Evolutionary conservation across 2,797 vertebrate species (phyloP).

Genomic region (Siniperca obscura): DNA sequence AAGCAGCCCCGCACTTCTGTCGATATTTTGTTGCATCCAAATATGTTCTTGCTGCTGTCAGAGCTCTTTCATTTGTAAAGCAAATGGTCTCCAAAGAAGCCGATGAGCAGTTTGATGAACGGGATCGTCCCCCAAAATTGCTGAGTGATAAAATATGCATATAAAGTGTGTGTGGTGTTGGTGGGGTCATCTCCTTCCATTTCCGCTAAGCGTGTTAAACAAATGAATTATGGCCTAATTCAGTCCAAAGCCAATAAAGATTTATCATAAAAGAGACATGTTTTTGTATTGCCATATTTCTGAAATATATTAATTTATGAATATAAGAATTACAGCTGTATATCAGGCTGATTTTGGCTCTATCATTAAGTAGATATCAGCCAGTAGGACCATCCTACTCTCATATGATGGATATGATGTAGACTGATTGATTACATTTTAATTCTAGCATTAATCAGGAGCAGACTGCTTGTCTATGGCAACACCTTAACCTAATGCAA

Average conservation of each 20-base stretch:
- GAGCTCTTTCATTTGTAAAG: conserved; percentile 62
- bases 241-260: conserved; percentile 26
- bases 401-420: conserved; percentile 26
- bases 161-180: conserved; percentile 16
- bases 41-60: conserved; percentile 39
- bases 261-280: conserved; percentile 17
- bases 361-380: conserved; percentile 19
- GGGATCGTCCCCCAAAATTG: conserved; percentile 79
- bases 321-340: background rate
- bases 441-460: conserved; percentile 56
- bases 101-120: conserved; percentile 81
- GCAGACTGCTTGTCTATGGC: conserved; percentile 36
- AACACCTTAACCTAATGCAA: conserved; percentile 36
- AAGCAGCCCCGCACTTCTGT: conserved; percentile 19
- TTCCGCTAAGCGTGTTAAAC: conserved; percentile 8
- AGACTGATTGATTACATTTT: conserved; percentile 49
- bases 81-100: conserved; percentile 69
- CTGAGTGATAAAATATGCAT: conserved; percentile 79
- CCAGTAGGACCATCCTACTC: background rate
- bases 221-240: conserved; percentile 36
- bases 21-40: conserved; percentile 34
- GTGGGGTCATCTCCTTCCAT: background rate
- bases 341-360: background rate
- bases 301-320: conserved; percentile 16
- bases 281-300: conserved; percentile 13